phyloP scores from a whole-genome alignment of 2,888 invertebrate species.

The Phragmatobia fuliginosa region DNA sequence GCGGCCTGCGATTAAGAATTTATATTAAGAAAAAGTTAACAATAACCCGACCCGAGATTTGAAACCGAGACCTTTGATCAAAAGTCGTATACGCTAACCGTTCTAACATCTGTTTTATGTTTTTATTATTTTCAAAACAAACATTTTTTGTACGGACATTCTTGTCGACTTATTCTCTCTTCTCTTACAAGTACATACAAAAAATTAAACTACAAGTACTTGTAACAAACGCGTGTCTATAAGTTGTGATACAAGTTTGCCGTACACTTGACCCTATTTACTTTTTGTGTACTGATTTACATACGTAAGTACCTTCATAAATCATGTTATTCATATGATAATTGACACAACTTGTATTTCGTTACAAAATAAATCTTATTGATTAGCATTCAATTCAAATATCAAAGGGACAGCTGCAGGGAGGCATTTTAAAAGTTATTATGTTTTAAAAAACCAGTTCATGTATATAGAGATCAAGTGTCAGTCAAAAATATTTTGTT shows the following conservation, averaged over 20 bases:
- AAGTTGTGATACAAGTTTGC: constrained; percentile 18
- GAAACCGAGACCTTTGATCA: too few relatives aligned
- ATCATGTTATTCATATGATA: constrained; percentile 12
- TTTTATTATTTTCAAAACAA: not conserved
- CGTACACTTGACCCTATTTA: constrained; percentile 24
- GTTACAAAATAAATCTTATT: not conserved
- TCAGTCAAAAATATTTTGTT: not conserved
- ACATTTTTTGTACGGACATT: not conserved
- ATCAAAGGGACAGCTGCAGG: not conserved
- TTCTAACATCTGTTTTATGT: not conserved
- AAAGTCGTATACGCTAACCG: too few relatives aligned
- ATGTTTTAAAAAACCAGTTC: not conserved
- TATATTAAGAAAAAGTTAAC: too few relatives aligned
- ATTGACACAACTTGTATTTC: constrained; percentile 1
- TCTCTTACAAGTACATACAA: not conserved
- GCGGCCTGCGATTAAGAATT: too few relatives aligned
- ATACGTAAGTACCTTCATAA: constrained; percentile 6
- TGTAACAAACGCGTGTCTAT: constrained; percentile 6
- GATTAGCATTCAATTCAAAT: constrained; percentile 4
- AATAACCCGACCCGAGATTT: too few relatives aligned
- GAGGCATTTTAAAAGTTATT: not conserved
- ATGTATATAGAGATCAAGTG: not conserved
- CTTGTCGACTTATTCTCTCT: not conserved
- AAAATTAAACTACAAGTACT: not conserved
- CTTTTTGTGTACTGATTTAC: constrained; percentile 13